phyloP scores from a whole-genome alignment of 2,113 vertebrate genomes.

The Corydoras maculifer region DNA sequence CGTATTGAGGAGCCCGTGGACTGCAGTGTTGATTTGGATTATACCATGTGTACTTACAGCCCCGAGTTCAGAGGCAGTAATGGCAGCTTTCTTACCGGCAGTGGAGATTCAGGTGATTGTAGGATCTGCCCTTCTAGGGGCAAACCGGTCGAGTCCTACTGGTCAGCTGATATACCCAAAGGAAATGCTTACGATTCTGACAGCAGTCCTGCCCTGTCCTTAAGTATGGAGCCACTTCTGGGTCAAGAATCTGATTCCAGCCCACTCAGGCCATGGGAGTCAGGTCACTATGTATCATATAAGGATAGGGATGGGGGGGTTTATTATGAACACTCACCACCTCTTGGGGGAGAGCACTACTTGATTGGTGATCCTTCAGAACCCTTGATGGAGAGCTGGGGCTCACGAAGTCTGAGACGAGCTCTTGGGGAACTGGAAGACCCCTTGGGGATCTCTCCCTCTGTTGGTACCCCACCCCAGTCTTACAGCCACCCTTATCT shows the following conservation, averaged over 20 bases:
- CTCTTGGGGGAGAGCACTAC: slow-evolving; percentile 52
- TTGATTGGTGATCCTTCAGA: slow-evolving; percentile 56
- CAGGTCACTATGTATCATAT: slow-evolving; percentile 71
- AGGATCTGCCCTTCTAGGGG: slow-evolving; percentile 57
- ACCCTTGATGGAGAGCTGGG: slow-evolving; percentile 59
- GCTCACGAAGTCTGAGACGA: slow-evolving; percentile 62
- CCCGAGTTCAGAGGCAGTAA: slow-evolving; percentile 64
- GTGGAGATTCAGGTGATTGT: slow-evolving; percentile 59
- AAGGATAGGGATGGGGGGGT: slow-evolving; percentile 69
- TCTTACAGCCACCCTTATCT: slow-evolving; percentile 56
- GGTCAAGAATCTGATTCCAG: slow-evolving; percentile 58
- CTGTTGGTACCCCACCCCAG: slow-evolving; percentile 41
- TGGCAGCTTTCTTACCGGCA: slow-evolving; percentile 62
- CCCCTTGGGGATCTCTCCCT: slow-evolving; percentile 65
- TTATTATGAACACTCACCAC: slow-evolving; percentile 62
- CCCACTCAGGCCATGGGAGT: slow-evolving; percentile 62
- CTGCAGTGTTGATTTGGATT: slow-evolving; percentile 72
- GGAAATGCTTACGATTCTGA: slow-evolving; percentile 63
- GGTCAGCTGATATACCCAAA: slow-evolving; percentile 64
- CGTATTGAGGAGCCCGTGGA: slow-evolving; percentile 82
- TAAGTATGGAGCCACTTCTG: slow-evolving; percentile 82
- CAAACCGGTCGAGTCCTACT: slow-evolving; percentile 57
- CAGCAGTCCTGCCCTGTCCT: slow-evolving; percentile 68
- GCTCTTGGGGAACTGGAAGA: slow-evolving; percentile 74
- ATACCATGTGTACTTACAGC: slow-evolving; percentile 70